Conservation (phyloP, 2,888 invertebrate genomes). For the Andrena haemorrhoa region DNA sequence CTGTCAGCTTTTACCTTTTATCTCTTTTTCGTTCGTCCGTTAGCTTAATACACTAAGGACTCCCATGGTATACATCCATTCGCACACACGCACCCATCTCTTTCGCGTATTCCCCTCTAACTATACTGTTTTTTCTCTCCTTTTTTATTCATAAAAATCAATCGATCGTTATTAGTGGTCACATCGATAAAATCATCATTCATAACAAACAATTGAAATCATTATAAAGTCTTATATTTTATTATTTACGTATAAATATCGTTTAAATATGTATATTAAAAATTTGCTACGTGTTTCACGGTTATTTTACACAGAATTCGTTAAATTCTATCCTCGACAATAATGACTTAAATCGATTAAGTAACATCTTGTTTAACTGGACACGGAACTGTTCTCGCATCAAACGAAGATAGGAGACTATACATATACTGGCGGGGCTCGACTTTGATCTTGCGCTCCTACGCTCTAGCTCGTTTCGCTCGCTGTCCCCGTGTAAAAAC, state of each 20-base stretch:
- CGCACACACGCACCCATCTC: slow-evolving; percentile 40
- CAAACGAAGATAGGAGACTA: slow-evolving; percentile 56
- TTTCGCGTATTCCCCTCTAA: slow-evolving; percentile 30
- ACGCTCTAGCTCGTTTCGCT: background rate
- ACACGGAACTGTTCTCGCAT: slow-evolving; percentile 73
- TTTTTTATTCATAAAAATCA: slow-evolving; percentile 62
- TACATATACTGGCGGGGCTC: slow-evolving; percentile 23
- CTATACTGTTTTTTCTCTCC: slow-evolving; percentile 13
- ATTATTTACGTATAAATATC: slow-evolving; percentile 81
- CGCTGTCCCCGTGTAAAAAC: slow-evolving; percentile 3
- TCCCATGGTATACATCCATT: slow-evolving; percentile 60
- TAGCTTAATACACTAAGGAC: slow-evolving; percentile 51
- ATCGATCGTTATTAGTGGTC: slow-evolving; percentile 71
- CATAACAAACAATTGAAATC: slow-evolving; percentile 74
- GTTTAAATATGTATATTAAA: slow-evolving; percentile 81
- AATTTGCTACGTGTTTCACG: slow-evolving; percentile 82
- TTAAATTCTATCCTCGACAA: slow-evolving; percentile 78
- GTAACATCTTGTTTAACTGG: slow-evolving; percentile 77
- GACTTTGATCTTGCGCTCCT: slow-evolving; percentile 24
- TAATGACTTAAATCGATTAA: slow-evolving; percentile 81
- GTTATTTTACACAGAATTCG: slow-evolving; percentile 84
- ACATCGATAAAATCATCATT: slow-evolving; percentile 79
- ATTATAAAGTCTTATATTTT: slow-evolving; percentile 78
- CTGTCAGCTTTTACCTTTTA: slow-evolving; percentile 35
- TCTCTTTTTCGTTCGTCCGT: background rate